Base-by-base conservation (phyloP, 2,113 vertebrate genomes). In the Gobius niger region DNA sequence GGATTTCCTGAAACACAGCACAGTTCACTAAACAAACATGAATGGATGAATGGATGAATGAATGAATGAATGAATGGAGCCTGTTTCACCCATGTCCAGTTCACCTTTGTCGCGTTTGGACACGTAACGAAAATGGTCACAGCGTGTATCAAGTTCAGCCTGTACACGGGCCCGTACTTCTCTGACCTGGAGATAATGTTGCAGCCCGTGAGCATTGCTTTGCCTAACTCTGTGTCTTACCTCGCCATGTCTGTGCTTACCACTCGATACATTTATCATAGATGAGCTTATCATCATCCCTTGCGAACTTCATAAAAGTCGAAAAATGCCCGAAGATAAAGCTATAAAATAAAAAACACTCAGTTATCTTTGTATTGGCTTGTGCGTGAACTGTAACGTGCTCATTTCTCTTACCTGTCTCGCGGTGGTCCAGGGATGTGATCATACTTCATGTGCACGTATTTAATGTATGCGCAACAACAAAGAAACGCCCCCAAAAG, bases 341-440 rank as follows among this genome's bases (percentile, higher is more conserved):
- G 68, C 91, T 92, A 47, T 1, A 0, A 6, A 3, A 16, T 7
- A 11, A 6, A 6, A 53, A 7, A 0, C 8, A n/a, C n/a, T n/a
- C n/a, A 7, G 6, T n/a, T 9, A n/a, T 15, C 0, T 8, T 9
- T 9, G 4, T 60, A 13, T 5, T 10, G 24, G 24, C 24, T 34
- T 34, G 24, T 34, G 24, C 5, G 19, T 9, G 3, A 34, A 34
- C 5, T 4, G 24, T 11, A 13, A 2, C 9, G 0, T 7, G 3
- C 24, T 6, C 7, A 9, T 47, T 8, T 49, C 1, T 15, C 68
- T 64, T 46, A 94, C 93, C 93, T 93, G 81, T 80, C 87, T 82
- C 93, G 85, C 53, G 93, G 93, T 44, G 92, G 70, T 70, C 92
- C 87, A 60, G 94, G 93, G 85, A 94, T 94, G 85, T 90, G 81